Evolutionary conservation across 2,797 vertebrate genomes (phyloP).

Genomic region (Balearica regulorum): DNA sequence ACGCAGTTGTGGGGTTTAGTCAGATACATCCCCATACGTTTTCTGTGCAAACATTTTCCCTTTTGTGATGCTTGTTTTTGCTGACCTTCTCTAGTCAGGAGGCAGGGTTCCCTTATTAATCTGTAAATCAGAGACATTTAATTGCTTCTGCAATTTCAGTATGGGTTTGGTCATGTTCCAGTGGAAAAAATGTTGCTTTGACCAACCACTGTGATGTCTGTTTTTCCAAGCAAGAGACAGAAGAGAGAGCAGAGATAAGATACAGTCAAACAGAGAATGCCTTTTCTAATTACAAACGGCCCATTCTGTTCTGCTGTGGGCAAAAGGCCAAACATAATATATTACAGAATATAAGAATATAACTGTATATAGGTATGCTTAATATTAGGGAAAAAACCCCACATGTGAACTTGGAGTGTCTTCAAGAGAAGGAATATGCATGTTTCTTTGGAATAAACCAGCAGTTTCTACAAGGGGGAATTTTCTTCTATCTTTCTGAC

Average conservation of each 20-base stretch:
- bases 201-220: constrained; percentile 67
- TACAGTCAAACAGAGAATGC: constrained; percentile 40
- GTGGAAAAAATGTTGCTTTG: constrained; percentile 55
- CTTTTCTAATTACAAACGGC: constrained; percentile 52
- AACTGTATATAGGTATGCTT: accelerated
- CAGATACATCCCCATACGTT: neutral
- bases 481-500: constrained; percentile 21
- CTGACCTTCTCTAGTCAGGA: constrained; percentile 54
- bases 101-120: constrained; percentile 66
- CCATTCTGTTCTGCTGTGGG: constrained; percentile 24
- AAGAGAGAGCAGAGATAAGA: constrained; percentile 51
- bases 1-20: neutral
- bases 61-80: constrained; percentile 59
- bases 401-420: neutral
- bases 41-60: constrained; percentile 62
- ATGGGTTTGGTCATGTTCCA: constrained; percentile 49
- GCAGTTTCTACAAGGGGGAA: neutral
- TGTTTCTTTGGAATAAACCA: constrained; percentile 16
- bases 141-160: constrained; percentile 65
- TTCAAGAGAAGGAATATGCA: neutral
- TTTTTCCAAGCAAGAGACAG: constrained; percentile 66
- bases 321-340: constrained; percentile 59
- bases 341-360: neutral
- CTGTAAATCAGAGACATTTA: constrained; percentile 65
- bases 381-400: neutral